Base-by-base conservation (phyloP, 2,797 vertebrate species). In the Danio jaintianensis region DNA sequence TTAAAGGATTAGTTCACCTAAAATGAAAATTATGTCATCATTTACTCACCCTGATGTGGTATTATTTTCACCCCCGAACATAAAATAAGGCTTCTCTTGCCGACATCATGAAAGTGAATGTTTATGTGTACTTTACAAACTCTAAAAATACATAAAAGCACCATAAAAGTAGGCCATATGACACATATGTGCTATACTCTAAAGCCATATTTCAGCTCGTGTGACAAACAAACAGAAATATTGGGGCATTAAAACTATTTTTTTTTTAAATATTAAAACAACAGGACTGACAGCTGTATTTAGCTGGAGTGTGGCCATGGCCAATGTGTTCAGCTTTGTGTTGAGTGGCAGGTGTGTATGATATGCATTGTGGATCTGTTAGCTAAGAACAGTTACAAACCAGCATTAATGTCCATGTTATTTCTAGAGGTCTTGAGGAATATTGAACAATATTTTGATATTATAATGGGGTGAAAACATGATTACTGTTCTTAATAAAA, bases 401-500 rank as follows among this genome's bases (percentile, higher is more conserved):
- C 61, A 79, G 75, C 75, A 63, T 69, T 38, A 36, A 74, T n/a
- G 13, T 75, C 56, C 38, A 69, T 79, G 62, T 75, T 59, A 69
- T 74, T 79, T 79, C 77, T 80, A 80, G 56, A 80, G 42, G 15
- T 69, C 48, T 38, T 68, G 61, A 72, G 59, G 64, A 78, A 78
- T 52, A 29, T 38, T 62, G 4, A 74, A 29, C 22, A 70, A 75
- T 83, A 83, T 83, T 83, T 83, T 80, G 78, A 83, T 75, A 83
- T 62, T 75, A 83, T 68, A 67, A 82, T 16, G 50, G 40, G 40
- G 20, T 61, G 36, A 59, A 70, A 36, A 78, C 12, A 47, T 76
- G 58, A 62, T n/a, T 52, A 78, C 50, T 42, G 62, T 83, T 83
- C 70, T 56, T 83, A 83, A 79, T 83, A 75, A 83, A 75, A 83